Percentiles rank a stretch among this genome's conserved stretches.
Conservation (phyloP, 2,113 vertebrate species). For the Etheostoma spectabile region DNA sequence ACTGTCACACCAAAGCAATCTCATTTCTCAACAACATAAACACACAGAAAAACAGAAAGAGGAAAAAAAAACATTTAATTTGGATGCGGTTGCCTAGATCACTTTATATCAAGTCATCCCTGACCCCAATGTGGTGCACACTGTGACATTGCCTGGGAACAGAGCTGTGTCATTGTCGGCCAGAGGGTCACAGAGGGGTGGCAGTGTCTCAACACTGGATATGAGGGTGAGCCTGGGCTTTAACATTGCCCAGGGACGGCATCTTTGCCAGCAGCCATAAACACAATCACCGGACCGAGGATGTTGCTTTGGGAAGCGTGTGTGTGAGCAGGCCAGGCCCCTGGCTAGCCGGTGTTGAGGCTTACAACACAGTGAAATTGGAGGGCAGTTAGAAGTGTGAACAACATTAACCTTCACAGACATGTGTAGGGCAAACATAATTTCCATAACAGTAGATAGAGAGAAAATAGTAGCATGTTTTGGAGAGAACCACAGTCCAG, state of each 20-base stretch:
- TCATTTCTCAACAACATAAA: conserved; percentile 84
- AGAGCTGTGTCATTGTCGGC: conserved; percentile 74
- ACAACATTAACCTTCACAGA: conserved; percentile 78
- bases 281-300: conserved; percentile 61
- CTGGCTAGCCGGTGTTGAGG: conserved; percentile 59
- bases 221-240: conserved; percentile 74
- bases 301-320: conserved; percentile 62
- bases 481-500: conserved; percentile 12
- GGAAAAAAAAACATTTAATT: conserved; percentile 79
- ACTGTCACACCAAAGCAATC: conserved; percentile 85
- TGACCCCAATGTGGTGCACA: conserved; percentile 68
- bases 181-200: conserved; percentile 76
- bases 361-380: conserved; percentile 70
- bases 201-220: conserved; percentile 70
- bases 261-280: conserved; percentile 70
- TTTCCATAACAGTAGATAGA: conserved; percentile 63
- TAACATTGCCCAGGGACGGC: conserved; percentile 78
- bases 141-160: conserved; percentile 79
- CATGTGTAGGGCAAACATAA: conserved; percentile 63
- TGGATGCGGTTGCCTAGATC: conserved; percentile 83
- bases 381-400: conserved; percentile 78
- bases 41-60: conserved; percentile 77
- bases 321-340: conserved; percentile 55
- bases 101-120: conserved; percentile 84
- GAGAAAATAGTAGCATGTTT: conserved; percentile 21